A percentile compares a stretch with the other conserved stretches of the same genome.
These are phyloP conservation scores for Monochamus alternatus DNA, from an alignment of 2,888 invertebrate genomes.

Conservation along the genomic window DNA sequence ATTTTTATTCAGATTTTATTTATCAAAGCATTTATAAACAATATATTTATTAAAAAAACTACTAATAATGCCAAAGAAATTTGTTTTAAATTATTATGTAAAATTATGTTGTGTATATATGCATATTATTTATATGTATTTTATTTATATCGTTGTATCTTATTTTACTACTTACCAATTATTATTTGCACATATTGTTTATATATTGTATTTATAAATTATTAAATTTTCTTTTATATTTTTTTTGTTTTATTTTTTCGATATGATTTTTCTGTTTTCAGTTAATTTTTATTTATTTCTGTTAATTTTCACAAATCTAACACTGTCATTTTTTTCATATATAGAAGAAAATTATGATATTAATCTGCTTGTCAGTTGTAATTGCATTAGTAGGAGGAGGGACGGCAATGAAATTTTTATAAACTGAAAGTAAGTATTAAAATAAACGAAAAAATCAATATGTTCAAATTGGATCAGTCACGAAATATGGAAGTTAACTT, in stretches of 20 bases:
- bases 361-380: constrained; percentile 89
- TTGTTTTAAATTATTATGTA: constrained; percentile 43
- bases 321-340: constrained; percentile 41
- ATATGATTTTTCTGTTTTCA: constrained; percentile 15
- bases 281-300: not conserved
- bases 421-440: constrained; percentile 39
- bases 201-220: constrained; percentile 49
- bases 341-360: constrained; percentile 92
- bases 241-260: constrained; percentile 18
- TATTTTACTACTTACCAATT: constrained; percentile 45
- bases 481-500: too few species aligned
- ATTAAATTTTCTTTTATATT: constrained; percentile 49
- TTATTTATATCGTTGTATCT: constrained; percentile 53
- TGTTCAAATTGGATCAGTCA: too few species aligned
- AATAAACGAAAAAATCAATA: not conserved
- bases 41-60: constrained; percentile 44
- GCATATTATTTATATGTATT: constrained; percentile 51
- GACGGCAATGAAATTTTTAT: constrained; percentile 34
- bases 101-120: constrained; percentile 51
- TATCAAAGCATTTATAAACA: constrained; percentile 39
- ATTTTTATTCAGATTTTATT: constrained; percentile 25
- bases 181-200: constrained; percentile 52
- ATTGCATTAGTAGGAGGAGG: constrained; percentile 49
- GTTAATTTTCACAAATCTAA: constrained; percentile 26
- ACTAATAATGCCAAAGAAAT: constrained; percentile 57